Conservation (phyloP, 2,113 vertebrate genomes). For the Crotalus tigris region DNA sequence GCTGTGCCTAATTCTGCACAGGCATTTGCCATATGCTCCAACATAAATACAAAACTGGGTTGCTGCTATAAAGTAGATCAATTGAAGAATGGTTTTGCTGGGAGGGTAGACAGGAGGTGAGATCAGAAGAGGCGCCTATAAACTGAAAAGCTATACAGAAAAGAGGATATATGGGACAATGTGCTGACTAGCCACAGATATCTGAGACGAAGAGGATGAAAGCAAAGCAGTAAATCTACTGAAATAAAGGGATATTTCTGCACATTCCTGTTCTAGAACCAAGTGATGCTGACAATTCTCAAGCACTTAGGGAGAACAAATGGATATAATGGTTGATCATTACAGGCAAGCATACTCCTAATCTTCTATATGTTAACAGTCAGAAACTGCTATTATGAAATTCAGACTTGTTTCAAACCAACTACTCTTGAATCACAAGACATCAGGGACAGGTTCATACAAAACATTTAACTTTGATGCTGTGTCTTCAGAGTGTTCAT, state of each 20-base stretch:
- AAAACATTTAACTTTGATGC: not conserved
- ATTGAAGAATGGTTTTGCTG: not conserved
- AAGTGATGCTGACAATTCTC: not conserved
- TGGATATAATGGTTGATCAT: not conserved
- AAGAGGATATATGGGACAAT: not conserved
- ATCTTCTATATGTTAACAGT: not conserved
- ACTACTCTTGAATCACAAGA: not conserved
- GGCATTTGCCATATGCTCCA: not conserved
- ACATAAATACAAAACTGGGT: not conserved
- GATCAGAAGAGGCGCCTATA: not conserved
- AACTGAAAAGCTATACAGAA: not conserved
- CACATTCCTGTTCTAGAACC: not conserved
- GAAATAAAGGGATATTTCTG: not conserved
- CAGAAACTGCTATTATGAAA: not conserved
- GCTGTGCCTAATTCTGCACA: not conserved
- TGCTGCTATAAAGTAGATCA: not conserved
- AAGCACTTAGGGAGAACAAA: not conserved
- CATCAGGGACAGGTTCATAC: not conserved
- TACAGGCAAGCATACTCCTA: not conserved
- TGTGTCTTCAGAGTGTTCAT: not conserved
- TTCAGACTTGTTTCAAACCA: not conserved
- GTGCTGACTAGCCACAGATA: not conserved
- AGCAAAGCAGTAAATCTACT: not conserved
- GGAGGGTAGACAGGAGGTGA: not conserved
- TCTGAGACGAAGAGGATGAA: not conserved